These are phyloP conservation scores for Sacculina carcini DNA, from an alignment of 2,888 invertebrate species.

Conservation along the genomic window DNA sequence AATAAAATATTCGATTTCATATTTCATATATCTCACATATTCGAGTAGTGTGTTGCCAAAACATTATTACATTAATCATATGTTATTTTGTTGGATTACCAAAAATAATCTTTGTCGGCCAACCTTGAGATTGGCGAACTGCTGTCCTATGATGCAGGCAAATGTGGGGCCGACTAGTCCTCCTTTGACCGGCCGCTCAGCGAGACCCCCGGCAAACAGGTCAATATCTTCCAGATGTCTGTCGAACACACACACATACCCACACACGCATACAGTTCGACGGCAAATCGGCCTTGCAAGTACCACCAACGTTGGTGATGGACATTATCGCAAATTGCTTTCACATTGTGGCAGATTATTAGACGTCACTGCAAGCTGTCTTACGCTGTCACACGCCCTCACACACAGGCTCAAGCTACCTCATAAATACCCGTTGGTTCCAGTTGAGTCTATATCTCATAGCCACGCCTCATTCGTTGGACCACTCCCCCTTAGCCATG, in stretches of 20 bases:
- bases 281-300: background rate
- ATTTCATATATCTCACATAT: too few species aligned
- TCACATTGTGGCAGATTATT: too few species aligned
- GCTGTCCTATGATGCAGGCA: constrained; percentile 62
- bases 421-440: too few species aligned
- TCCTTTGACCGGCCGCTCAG: constrained; percentile 48
- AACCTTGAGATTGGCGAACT: constrained; percentile 46
- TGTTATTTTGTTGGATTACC: background rate
- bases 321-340: too few species aligned
- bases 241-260: constrained; percentile 17
- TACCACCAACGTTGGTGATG: too few species aligned
- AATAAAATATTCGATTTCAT: too few species aligned
- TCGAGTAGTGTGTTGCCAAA: background rate
- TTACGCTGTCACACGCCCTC: too few species aligned
- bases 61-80: background rate
- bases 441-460: too few species aligned
- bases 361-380: too few species aligned
- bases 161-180: constrained; percentile 64
- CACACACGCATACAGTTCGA: background rate
- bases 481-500: too few species aligned
- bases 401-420: too few species aligned
- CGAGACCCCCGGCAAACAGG: constrained; percentile 52
- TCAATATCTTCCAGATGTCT: constrained; percentile 55
- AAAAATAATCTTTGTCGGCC: constrained; percentile 25
- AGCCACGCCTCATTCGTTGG: too few species aligned